phyloP scores from a whole-genome alignment of 2,113 vertebrate species.

The Indicator maculatus region DNA sequence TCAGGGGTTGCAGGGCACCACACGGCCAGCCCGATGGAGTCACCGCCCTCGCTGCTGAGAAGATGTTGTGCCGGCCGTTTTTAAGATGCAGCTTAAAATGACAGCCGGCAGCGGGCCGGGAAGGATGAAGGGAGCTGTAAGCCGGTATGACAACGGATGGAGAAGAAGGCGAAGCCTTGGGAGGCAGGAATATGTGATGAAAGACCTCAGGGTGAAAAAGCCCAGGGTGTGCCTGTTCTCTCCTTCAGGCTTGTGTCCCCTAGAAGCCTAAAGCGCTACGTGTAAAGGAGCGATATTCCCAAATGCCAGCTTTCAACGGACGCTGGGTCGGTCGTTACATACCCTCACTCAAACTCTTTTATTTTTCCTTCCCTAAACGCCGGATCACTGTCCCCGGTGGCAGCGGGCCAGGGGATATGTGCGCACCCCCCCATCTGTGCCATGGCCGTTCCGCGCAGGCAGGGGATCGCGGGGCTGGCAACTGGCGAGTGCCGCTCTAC shows the following conservation, averaged over 20 bases:
- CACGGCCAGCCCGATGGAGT: neutral
- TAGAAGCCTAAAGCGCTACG: neutral
- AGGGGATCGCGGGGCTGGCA: no score
- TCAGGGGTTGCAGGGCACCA: accelerated
- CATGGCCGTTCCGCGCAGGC: no score
- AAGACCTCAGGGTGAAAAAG: neutral
- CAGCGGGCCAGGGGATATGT: neutral
- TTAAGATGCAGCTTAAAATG: neutral
- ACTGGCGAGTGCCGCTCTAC: neutral
- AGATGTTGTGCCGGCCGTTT: neutral
- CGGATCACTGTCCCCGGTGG: no score
- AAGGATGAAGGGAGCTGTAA: neutral
- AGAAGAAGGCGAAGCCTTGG: neutral
- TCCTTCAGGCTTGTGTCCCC: neutral
- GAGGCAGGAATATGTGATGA: neutral
- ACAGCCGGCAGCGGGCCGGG: neutral
- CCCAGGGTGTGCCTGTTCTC: neutral
- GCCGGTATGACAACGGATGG: neutral
- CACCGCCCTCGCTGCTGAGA: accelerated
- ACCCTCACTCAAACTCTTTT: neutral
- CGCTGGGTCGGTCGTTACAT: neutral
- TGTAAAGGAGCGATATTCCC: neutral
- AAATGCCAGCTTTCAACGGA: neutral
- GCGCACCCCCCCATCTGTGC: no score
- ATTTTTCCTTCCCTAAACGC: neutral